phyloP scores from a whole-genome alignment of 1,140 invertebrate species.

The Pygmarrhopalites habei region DNA sequence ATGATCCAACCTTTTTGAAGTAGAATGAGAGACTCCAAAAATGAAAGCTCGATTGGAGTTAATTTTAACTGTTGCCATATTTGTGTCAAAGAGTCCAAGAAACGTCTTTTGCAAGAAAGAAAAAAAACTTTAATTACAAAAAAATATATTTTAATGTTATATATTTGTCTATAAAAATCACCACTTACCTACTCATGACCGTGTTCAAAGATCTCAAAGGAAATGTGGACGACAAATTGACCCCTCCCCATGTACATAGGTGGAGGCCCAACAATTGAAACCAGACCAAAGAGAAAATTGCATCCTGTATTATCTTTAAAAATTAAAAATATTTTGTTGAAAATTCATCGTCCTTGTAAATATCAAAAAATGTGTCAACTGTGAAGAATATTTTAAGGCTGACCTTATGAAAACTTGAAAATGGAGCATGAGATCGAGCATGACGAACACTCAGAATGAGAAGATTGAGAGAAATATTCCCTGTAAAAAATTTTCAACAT shows the following conservation, averaged over 20 bases:
- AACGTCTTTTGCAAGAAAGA: background rate
- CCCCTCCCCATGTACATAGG: constrained; percentile 21
- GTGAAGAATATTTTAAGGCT: background rate
- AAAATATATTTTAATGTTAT: background rate
- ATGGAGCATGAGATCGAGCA: constrained; percentile 32
- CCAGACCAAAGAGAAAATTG: constrained; percentile 21
- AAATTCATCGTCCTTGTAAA: no score
- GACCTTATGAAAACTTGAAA: constrained; percentile 20
- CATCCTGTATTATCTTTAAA: constrained; percentile 18
- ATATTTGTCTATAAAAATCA: background rate
- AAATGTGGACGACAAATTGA: constrained; percentile 10
- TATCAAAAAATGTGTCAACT: no score
- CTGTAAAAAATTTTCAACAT: constrained; percentile 21
- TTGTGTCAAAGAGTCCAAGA: constrained; percentile 31
- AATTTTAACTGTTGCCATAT: constrained; percentile 47
- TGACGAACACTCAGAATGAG: constrained; percentile 32
- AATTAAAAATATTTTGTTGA: no score
- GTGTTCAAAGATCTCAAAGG: background rate
- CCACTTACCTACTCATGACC: background rate
- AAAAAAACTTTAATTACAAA: background rate
- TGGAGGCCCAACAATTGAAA: constrained; percentile 33
- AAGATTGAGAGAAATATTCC: constrained; percentile 30
- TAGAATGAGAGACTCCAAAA: constrained; percentile 53
- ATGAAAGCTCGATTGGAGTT: constrained; percentile 52
- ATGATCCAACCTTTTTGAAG: constrained; percentile 12